phyloP scores from a whole-genome alignment of 2,888 invertebrate genomes.

The Balanococcus diminutus region DNA sequence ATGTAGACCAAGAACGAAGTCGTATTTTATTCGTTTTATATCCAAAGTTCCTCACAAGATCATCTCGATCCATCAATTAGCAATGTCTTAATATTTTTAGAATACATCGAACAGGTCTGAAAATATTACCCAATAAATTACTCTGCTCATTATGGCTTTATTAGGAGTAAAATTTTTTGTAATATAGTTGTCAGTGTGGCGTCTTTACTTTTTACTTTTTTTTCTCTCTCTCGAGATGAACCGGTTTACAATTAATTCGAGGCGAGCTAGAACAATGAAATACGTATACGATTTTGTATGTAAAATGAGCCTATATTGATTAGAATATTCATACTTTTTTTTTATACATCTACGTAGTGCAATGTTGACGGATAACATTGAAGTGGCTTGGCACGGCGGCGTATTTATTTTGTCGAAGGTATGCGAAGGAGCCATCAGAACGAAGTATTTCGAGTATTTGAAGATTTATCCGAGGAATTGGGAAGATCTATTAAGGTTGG shows the following conservation, averaged over 20 bases:
- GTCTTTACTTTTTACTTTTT: neutral
- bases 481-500: neutral
- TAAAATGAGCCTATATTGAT: conserved; percentile 1
- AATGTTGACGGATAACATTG: neutral
- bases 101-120: neutral
- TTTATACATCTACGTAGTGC: neutral
- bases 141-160: neutral
- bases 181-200: conserved; percentile 27
- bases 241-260: conserved; percentile 41
- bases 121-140: conserved; percentile 38
- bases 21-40: conserved; percentile 14
- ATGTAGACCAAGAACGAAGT: conserved; percentile 38
- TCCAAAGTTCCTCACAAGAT: neutral
- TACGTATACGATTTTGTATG: neutral
- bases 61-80: conserved; percentile 25
- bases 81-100: neutral
- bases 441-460: neutral
- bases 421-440: neutral
- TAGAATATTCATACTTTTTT: neutral
- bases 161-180: neutral
- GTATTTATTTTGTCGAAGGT: neutral
- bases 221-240: neutral
- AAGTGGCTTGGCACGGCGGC: no score
- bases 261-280: conserved; percentile 40
- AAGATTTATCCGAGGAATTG: neutral